These are phyloP conservation scores for Stenodera caucasica DNA, from an alignment of 2,888 invertebrate genomes.

Conservation along the genomic window DNA sequence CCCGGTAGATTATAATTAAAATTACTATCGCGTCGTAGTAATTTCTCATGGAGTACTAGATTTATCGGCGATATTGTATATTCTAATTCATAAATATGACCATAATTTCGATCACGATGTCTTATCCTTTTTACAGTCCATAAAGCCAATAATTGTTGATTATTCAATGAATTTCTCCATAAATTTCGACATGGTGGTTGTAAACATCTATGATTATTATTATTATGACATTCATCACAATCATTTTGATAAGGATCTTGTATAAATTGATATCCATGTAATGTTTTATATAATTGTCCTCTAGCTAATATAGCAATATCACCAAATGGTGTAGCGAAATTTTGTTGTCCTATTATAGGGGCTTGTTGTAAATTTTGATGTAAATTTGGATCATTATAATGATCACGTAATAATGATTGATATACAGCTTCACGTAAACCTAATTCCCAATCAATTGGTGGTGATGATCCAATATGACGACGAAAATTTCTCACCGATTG, in stretches of 20 bases:
- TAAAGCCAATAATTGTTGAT: constrained; percentile 60
- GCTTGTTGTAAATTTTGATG: constrained; percentile 43
- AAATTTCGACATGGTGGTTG: constrained; percentile 17
- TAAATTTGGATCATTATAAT: constrained; percentile 59
- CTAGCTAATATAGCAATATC: constrained; percentile 68
- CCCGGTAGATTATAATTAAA: constrained; percentile 59
- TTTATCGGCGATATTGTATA: constrained; percentile 66
- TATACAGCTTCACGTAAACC: constrained; percentile 70
- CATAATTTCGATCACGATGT: constrained; percentile 61
- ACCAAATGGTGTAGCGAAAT: constrained; percentile 60
- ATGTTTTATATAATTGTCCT: constrained; percentile 63
- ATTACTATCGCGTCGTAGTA: constrained; percentile 52
- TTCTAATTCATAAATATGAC: constrained; percentile 66
- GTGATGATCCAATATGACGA: constrained; percentile 27
- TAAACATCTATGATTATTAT: background rate
- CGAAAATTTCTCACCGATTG: constrained; percentile 34
- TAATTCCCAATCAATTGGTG: constrained; percentile 62
- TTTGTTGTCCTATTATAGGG: constrained; percentile 46
- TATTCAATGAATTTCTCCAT: constrained; percentile 23
- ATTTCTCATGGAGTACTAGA: constrained; percentile 46
- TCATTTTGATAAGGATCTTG: constrained; percentile 54
- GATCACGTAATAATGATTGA: constrained; percentile 64
- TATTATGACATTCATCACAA: constrained; percentile 56
- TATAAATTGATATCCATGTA: constrained; percentile 60
- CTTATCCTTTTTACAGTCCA: constrained; percentile 72